Conservation (phyloP, 2,113 vertebrate species). For the Pimephales promelas region DNA sequence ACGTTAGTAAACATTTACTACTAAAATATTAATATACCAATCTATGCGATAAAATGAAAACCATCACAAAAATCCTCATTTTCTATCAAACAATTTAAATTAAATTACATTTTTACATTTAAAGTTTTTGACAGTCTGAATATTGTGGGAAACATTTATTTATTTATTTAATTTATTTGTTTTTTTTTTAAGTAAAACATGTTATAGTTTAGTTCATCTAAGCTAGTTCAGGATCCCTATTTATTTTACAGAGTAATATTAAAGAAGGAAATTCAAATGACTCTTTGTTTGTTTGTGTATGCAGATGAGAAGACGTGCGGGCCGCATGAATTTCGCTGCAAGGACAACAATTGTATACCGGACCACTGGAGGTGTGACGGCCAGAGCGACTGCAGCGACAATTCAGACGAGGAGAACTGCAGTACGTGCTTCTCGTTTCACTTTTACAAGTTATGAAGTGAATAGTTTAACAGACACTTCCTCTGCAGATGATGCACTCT, state of each 20-base stretch:
- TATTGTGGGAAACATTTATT: background rate
- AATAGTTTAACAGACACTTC: background rate
- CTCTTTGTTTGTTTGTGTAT: conserved; percentile 66
- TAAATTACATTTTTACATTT: too few relatives aligned
- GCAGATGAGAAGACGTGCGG: conserved; percentile 98
- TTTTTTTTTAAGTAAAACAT: background rate
- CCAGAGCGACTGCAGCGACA: conserved; percentile 96
- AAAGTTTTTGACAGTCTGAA: background rate
- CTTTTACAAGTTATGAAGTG: background rate
- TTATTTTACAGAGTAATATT: background rate
- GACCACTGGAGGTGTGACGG: conserved; percentile 98
- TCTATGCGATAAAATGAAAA: background rate
- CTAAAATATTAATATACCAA: background rate
- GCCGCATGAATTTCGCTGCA: conserved; percentile 95
- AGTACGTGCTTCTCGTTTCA: conserved; percentile 69
- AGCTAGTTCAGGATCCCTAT: background rate
- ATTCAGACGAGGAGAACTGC: conserved; percentile 96
- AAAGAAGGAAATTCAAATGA: background rate
- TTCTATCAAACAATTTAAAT: background rate
- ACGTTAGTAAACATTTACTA: background rate
- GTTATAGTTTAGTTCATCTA: background rate
- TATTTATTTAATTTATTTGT: too few relatives aligned
- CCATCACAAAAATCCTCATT: background rate
- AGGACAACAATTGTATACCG: conserved; percentile 98
- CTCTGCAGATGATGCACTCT: background rate